phyloP scores from a whole-genome alignment of 2,797 vertebrate species.

The Pseudopleuronectes americanus region DNA sequence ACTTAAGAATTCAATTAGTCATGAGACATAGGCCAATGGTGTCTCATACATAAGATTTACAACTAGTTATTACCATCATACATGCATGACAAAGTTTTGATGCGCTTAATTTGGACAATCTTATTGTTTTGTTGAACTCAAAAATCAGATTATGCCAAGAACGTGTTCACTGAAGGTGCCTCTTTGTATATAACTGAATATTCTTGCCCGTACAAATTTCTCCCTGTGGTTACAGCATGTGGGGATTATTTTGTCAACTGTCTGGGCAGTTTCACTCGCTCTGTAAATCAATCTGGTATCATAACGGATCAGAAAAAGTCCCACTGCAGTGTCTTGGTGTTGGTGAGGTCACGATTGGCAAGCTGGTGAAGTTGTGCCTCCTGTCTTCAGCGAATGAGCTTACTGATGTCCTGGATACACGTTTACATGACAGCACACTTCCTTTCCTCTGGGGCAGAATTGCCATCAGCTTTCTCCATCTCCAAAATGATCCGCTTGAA shows the following conservation, averaged over 20 bases:
- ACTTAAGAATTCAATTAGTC: constrained; percentile 24
- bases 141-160: constrained; percentile 42
- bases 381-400: constrained; percentile 76
- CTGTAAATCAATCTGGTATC: constrained; percentile 64
- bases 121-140: constrained; percentile 41
- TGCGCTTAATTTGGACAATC: constrained; percentile 33
- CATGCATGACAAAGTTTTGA: constrained; percentile 2
- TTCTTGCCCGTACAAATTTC: constrained; percentile 46
- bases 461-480: constrained; percentile 88
- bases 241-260: constrained; percentile 49
- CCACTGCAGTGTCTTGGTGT: constrained; percentile 67
- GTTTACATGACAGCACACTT: constrained; percentile 85
- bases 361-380: constrained; percentile 81
- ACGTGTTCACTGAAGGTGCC: constrained; percentile 31
- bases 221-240: constrained; percentile 42
- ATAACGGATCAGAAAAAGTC: constrained; percentile 52
- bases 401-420: constrained; percentile 67
- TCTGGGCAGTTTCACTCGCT: constrained; percentile 46
- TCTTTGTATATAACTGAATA: constrained; percentile 47
- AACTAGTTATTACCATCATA: constrained; percentile 26
- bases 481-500: constrained; percentile 90
- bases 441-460: constrained; percentile 81
- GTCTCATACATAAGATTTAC: constrained; percentile 48
- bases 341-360: constrained; percentile 67
- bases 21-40: constrained; percentile 38